Base-by-base conservation (phyloP, 2,113 vertebrate genomes). In the Talpa occidentalis region DNA sequence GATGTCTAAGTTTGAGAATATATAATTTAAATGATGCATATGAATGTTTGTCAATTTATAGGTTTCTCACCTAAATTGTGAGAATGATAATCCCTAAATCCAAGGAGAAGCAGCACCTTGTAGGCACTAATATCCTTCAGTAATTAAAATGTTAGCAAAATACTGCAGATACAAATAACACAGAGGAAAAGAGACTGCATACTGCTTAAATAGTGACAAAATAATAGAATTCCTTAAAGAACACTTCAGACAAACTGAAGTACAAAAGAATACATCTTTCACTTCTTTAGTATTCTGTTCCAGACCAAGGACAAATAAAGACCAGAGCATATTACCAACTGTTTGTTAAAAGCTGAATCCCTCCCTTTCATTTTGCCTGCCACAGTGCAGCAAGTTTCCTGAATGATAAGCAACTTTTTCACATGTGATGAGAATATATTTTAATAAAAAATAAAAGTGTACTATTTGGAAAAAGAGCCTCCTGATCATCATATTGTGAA, bases 241-340 rank as follows among this genome's bases (percentile, higher is more conserved):
- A 82, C 7, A 0, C 44, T 86, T 95, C 74, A 92, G 52, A 70
- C 85, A 88, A 59, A 67, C 21, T 54, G 52, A 91, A 90, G 26
- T 59, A 85, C 56, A 67, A 94, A 95, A 88, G 2, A 10, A 88
- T 69, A 15, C n/a, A 60, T 89, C 40, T 91, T 90, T 54, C 11
- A 28, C 3, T 17, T 92, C 40, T 56, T 96, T 96, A 92, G 69
- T 94, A 96, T 95, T 92, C 94, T 76, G 30, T 32, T 92, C 77
- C 35, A 76, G 40, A 67, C 69, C 94, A 95, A 95, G 95, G 96
- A 94, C 95, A 97, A 93, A 91, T 94, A 91, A 95, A 94, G 69
- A 95, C 69, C 28, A 94, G 69, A 95, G 60, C 32, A 72, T 76
- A 69, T 89, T 87, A 91, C 35, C 79, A 94, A 86, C n/a, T 80